These are phyloP conservation scores for Eumaeus atala DNA, from an alignment of 1,140 invertebrate species.

Conservation along the genomic window DNA sequence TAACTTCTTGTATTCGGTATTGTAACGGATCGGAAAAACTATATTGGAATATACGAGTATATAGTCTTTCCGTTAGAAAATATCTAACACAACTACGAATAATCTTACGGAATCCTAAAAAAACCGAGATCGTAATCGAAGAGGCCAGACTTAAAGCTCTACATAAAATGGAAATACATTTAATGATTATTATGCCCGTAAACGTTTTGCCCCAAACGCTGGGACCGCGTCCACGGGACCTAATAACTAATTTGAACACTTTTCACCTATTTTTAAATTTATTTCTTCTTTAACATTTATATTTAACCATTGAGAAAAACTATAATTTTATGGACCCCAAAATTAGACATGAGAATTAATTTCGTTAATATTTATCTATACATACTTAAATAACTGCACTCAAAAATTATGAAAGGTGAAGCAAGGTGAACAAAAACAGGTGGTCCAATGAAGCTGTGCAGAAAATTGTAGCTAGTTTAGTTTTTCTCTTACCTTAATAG, in stretches of 20 bases:
- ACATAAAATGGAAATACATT: constrained; percentile 66
- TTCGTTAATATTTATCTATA: too few species aligned
- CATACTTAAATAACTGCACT: too few species aligned
- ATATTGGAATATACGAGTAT: too few species aligned
- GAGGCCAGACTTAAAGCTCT: constrained; percentile 51
- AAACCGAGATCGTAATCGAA: constrained; percentile 68
- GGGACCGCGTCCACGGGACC: constrained; percentile 48
- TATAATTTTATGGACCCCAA: constrained; percentile 3
- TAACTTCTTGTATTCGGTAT: too few species aligned
- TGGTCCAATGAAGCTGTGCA: too few species aligned
- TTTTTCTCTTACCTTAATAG: too few species aligned
- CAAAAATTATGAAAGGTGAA: too few species aligned
- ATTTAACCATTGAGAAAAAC: constrained; percentile 14
- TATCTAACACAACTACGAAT: not conserved
- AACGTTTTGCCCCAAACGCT: constrained; percentile 54
- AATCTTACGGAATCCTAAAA: constrained; percentile 43
- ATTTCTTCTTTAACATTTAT: constrained; percentile 21
- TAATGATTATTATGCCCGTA: constrained; percentile 71
- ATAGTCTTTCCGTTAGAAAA: too few species aligned
- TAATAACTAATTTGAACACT: constrained; percentile 51
- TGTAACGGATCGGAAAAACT: too few species aligned
- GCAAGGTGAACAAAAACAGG: too few species aligned
- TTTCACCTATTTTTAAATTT: constrained; percentile 48
- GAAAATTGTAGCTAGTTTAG: too few species aligned
- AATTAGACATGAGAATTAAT: too few species aligned